A percentile compares a stretch with the other conserved stretches of the same genome.
phyloP scores from a whole-genome alignment of 37 sponge, comb jelly and placozoan genomes.

The Spongilla lacustris region DNA sequence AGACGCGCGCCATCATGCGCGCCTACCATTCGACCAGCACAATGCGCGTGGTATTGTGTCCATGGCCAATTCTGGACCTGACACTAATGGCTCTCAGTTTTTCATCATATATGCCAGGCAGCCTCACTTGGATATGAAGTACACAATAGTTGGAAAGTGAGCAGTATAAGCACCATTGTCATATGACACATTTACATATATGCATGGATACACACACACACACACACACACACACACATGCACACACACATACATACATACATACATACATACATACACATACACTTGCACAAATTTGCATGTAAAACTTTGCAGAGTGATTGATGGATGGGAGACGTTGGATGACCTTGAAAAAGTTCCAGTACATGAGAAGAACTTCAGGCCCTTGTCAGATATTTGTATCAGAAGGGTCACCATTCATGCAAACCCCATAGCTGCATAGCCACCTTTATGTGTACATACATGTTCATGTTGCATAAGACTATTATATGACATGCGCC shows the following conservation, averaged over 20 bases:
- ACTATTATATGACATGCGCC: no score
- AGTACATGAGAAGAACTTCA: slow-evolving; percentile 89
- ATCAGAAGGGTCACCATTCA: slow-evolving; percentile 94
- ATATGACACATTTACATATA: background rate
- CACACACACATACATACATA: no score
- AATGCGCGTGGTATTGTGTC: slow-evolving; percentile 88
- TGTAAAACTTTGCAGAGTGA: slow-evolving; percentile 56
- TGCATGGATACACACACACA: background rate
- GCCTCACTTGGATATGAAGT: slow-evolving; percentile 91
- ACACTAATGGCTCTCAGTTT: slow-evolving; percentile 98
- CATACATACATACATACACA: no score
- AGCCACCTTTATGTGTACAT: background rate
- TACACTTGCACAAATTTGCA: background rate
- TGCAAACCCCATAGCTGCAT: slow-evolving; percentile 94
- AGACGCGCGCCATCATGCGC: background rate
- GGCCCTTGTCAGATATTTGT: slow-evolving; percentile 86
- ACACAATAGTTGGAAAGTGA: slow-evolving; percentile 94
- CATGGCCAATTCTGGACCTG: slow-evolving; percentile 97
- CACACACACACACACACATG: no score
- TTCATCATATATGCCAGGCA: slow-evolving; percentile 95
- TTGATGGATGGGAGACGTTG: slow-evolving; percentile 95
- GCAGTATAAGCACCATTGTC: slow-evolving; percentile 11
- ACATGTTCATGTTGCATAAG: no score
- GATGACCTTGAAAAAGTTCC: slow-evolving; percentile 98
- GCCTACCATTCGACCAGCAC: slow-evolving; percentile 59